Conservation (phyloP, 1,140 invertebrate genomes). For the Drosophila serrata region DNA sequence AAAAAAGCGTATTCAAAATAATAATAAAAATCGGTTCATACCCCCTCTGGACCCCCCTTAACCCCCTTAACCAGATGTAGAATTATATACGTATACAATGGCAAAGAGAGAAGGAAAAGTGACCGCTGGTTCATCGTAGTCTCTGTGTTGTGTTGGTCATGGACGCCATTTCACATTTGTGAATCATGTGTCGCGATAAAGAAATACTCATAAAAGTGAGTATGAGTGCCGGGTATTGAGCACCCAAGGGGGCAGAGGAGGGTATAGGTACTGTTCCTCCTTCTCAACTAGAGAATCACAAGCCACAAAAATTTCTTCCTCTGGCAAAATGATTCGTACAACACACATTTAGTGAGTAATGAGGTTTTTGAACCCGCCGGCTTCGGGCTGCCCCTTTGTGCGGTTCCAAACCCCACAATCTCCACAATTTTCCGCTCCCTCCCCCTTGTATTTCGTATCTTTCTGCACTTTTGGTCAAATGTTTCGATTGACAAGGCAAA, state of each 20-base stretch:
- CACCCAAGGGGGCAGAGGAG: background rate
- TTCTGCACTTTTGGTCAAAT: slow-evolving; percentile 50
- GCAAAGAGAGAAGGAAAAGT: slow-evolving; percentile 20
- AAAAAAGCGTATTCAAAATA: slow-evolving; percentile 78
- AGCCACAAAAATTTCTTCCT: slow-evolving; percentile 66
- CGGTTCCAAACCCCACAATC: slow-evolving; percentile 30
- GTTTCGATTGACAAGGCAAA: slow-evolving; percentile 55
- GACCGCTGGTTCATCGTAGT: slow-evolving; percentile 27
- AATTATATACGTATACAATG: slow-evolving; percentile 4
- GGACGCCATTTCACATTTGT: slow-evolving; percentile 78
- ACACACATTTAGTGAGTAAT: slow-evolving; percentile 57
- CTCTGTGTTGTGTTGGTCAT: slow-evolving; percentile 78
- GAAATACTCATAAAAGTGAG: slow-evolving; percentile 50
- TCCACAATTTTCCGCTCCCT: slow-evolving; percentile 5
- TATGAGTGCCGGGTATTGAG: slow-evolving; percentile 20
- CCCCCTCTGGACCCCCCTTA: background rate
- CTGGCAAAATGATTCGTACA: slow-evolving; percentile 30
- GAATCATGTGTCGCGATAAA: slow-evolving; percentile 78
- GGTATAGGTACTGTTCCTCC: slow-evolving; percentile 4
- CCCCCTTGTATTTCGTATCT: slow-evolving; percentile 2
- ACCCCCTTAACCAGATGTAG: slow-evolving; percentile 14
- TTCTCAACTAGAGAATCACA: slow-evolving; percentile 51
- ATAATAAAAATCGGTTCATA: slow-evolving; percentile 67
- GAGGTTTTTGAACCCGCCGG: slow-evolving; percentile 65
- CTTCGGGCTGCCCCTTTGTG: slow-evolving; percentile 30